Evolutionary conservation across 1,140 invertebrate species (phyloP).

Genomic region (Harlomillsia oculata): DNA sequence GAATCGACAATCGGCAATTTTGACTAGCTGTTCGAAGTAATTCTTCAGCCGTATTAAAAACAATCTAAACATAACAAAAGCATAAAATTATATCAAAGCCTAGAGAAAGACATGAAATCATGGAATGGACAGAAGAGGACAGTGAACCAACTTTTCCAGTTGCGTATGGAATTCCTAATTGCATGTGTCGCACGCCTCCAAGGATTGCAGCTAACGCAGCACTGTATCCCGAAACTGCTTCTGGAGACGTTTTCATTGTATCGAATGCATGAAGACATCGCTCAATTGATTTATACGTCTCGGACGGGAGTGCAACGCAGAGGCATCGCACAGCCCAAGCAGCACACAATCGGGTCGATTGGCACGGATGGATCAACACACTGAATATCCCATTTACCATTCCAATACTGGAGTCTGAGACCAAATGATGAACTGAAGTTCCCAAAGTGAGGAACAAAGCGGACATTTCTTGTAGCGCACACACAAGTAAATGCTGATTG

Average conservation of each 20-base stretch:
- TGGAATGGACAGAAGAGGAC: neutral
- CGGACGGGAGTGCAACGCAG: constrained; percentile 87
- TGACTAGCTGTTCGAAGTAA: constrained; percentile 91
- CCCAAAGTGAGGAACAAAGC: constrained; percentile 74
- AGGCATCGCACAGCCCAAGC: constrained; percentile 90
- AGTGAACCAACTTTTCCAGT: constrained; percentile 67
- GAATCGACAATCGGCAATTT: constrained; percentile 86
- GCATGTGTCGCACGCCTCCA: constrained; percentile 79
- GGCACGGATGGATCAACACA: constrained; percentile 84
- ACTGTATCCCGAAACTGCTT: constrained; percentile 89
- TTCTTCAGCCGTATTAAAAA: constrained; percentile 96
- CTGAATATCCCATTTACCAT: constrained; percentile 58
- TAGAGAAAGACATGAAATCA: too few relatives aligned
- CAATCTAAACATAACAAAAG: constrained; percentile 58
- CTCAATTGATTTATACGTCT: constrained; percentile 53
- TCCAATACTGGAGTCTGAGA: constrained; percentile 59
- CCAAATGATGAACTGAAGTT: constrained; percentile 77
- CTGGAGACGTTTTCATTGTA: constrained; percentile 71
- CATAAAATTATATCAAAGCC: neutral
- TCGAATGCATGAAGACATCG: constrained; percentile 73
- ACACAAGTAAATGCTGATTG: constrained; percentile 87
- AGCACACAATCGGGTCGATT: constrained; percentile 78
- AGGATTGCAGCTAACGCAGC: constrained; percentile 84
- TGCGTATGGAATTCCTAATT: constrained; percentile 89
- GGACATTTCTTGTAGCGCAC: constrained; percentile 86